Evolutionary conservation across 2,113 vertebrate genomes (phyloP).

Genomic region (Lasiurus borealis): DNA sequence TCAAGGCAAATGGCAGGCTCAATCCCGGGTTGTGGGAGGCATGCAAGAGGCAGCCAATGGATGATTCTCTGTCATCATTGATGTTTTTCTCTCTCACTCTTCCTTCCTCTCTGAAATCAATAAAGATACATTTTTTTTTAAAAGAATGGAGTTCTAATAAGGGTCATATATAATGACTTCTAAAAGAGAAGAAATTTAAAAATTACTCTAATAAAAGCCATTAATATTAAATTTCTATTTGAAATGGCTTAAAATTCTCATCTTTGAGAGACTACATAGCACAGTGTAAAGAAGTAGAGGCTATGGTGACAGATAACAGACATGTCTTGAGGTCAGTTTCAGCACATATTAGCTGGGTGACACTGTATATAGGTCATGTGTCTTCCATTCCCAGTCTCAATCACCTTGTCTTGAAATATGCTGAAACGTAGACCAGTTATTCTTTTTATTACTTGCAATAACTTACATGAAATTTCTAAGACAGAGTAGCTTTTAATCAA

Average conservation of each 20-base stretch:
- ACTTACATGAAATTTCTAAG: neutral
- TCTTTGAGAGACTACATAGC: neutral
- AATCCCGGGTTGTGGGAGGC: too few relatives aligned
- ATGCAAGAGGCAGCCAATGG: neutral
- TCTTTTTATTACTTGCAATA: neutral
- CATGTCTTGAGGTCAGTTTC: neutral
- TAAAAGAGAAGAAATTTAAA: conserved; percentile 12
- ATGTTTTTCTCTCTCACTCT: too few relatives aligned
- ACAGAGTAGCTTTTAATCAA: neutral
- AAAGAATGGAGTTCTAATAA: neutral
- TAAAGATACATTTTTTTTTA: too few relatives aligned
- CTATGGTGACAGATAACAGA: neutral
- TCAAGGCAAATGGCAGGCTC: too few relatives aligned
- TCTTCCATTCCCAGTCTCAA: neutral
- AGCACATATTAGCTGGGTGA: neutral
- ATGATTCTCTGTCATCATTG: too few relatives aligned
- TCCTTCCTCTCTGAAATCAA: too few relatives aligned
- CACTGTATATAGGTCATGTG: rapidly evolving
- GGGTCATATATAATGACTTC: neutral
- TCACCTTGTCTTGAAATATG: neutral
- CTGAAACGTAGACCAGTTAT: neutral
- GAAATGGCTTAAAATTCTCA: neutral
- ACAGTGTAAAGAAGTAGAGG: neutral
- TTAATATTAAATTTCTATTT: neutral
- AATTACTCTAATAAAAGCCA: neutral